These are phyloP conservation scores for Anastatus disparis DNA, from an alignment of 1,140 invertebrate species.

Conservation along the genomic window DNA sequence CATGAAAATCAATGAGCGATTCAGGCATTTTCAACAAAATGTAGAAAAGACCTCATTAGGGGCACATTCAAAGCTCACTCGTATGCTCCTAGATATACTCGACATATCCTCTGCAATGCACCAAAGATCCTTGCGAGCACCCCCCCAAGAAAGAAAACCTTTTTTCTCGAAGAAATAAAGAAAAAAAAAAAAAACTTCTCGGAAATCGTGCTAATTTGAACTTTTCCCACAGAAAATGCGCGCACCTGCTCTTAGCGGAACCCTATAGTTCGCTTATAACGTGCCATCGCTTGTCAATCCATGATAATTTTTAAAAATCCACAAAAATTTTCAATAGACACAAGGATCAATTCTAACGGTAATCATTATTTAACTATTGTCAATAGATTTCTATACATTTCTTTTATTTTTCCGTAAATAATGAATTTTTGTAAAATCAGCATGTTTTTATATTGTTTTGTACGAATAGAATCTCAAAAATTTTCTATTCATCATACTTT, in stretches of 20 bases:
- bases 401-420: not conserved
- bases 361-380: too few species aligned
- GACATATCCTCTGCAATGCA: not conserved
- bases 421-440: too few species aligned
- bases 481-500: too few species aligned
- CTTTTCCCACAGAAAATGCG: slow-evolving; percentile 25
- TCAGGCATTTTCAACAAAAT: slow-evolving; percentile 17
- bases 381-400: too few species aligned
- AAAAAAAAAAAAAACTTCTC: slow-evolving; percentile 8
- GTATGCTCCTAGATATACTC: slow-evolving; percentile 2
- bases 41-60: slow-evolving; percentile 30
- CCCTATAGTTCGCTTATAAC: not conserved
- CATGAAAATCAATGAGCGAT: slow-evolving; percentile 35
- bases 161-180: not conserved
- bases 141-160: slow-evolving; percentile 9
- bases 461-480: too few species aligned
- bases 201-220: slow-evolving; percentile 39
- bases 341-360: not conserved
- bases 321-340: not conserved
- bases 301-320: slow-evolving; percentile 9
- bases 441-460: too few species aligned
- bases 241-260: slow-evolving; percentile 1
- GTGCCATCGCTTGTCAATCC: not conserved
- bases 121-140: not conserved
- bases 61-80: slow-evolving; percentile 15